Evolutionary conservation across 2,888 invertebrate species (phyloP).

Genomic region (Andrena bicolor): DNA sequence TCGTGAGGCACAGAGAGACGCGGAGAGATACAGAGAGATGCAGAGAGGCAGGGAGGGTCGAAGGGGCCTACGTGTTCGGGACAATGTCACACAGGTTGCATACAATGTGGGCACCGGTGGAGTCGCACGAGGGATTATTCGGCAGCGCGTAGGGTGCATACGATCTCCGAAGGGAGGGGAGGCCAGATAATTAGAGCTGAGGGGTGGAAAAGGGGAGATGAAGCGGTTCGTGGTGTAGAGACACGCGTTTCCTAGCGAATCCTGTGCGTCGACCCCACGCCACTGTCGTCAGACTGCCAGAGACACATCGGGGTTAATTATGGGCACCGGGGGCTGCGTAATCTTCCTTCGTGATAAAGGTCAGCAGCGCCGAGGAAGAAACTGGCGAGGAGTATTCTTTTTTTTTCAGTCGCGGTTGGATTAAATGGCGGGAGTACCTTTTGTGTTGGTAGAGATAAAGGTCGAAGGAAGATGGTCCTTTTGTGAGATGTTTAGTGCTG

Average conservation of each 20-base stretch:
- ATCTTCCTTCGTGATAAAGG: constrained; percentile 39
- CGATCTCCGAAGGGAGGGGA: constrained; percentile 52
- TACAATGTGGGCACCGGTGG: constrained; percentile 63
- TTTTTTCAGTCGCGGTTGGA: background rate
- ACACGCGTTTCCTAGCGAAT: constrained; percentile 60
- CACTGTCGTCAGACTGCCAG: constrained; percentile 46
- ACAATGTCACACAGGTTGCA: constrained; percentile 70
- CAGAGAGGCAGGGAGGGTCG: constrained; percentile 7
- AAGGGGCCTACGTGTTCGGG: constrained; percentile 67
- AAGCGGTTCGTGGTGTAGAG: constrained; percentile 40
- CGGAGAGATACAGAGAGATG: no score
- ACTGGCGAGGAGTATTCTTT: background rate
- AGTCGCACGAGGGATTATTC: constrained; percentile 63
- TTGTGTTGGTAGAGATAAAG: background rate
- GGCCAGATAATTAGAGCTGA: constrained; percentile 58
- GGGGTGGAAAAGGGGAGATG: constrained; percentile 34
- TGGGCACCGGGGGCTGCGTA: constrained; percentile 40
- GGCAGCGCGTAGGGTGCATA: constrained; percentile 48
- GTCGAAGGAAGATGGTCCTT: background rate
- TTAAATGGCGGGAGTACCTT: background rate
- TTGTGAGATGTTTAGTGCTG: background rate
- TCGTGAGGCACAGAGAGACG: no score
- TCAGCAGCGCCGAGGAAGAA: constrained; percentile 23
- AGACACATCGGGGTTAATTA: constrained; percentile 67
- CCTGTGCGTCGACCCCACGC: constrained; percentile 55